A percentile compares a stretch with the other conserved stretches of the same genome.
phyloP scores from a whole-genome alignment of 2,797 vertebrate genomes.

The Carapus acus region DNA sequence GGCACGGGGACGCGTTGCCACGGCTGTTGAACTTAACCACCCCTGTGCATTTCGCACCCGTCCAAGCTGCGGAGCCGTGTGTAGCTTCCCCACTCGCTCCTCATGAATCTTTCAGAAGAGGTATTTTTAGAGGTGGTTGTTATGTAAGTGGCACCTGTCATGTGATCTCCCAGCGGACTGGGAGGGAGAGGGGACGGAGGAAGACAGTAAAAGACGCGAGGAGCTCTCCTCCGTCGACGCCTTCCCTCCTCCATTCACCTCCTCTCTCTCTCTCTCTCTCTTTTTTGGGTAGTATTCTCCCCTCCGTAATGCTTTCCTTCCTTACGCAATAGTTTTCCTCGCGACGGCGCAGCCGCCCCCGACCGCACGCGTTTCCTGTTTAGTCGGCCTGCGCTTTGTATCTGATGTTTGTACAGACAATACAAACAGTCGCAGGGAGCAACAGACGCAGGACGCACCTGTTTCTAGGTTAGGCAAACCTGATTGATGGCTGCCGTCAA shows the following conservation, averaged over 20 bases:
- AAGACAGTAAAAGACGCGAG: slow-evolving; percentile 17
- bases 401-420: background rate
- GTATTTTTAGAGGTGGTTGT: slow-evolving; percentile 72
- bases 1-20: background rate
- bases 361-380: background rate
- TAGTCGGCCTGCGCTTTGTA: background rate
- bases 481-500: slow-evolving; percentile 23
- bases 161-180: slow-evolving; percentile 66
- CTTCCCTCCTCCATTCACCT: slow-evolving; percentile 10
- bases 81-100: slow-evolving; percentile 47
- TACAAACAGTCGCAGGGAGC: background rate
- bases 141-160: slow-evolving; percentile 77
- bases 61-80: slow-evolving; percentile 36
- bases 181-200: slow-evolving; percentile 42
- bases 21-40: slow-evolving; percentile 14
- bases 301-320: background rate
- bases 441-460: slow-evolving; percentile 13
- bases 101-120: slow-evolving; percentile 72
- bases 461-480: slow-evolving; percentile 28
- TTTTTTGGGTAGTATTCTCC: background rate
- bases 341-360: too few species aligned
- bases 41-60: slow-evolving; percentile 24
- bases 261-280: slow-evolving; percentile 1
- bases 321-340: background rate
- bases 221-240: slow-evolving; percentile 19